Base-by-base conservation (phyloP, 2,113 vertebrate genomes). In the Sinocyclocheilus anshuiensis region DNA sequence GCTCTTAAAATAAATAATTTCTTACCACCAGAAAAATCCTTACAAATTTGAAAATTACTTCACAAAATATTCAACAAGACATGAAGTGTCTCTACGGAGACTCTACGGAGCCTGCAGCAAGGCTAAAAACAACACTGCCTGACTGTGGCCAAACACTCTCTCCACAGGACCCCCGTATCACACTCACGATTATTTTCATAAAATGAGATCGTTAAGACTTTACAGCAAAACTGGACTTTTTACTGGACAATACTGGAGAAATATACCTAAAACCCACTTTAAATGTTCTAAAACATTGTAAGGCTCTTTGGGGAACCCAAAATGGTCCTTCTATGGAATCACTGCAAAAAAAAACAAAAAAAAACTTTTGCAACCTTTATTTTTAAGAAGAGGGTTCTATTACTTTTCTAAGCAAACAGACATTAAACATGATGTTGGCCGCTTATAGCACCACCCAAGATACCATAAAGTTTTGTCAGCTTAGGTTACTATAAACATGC, bases 91-190 rank as follows among this genome's bases (percentile, higher is more conserved):
- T n/a, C n/a, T n/a, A n/a, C n/a, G n/a, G n/a, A n/a, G 88, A 89
- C 88, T 79, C 29, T 6, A 76, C 26, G 88, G 88, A 83, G 88
- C 86, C 88, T 85, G 61, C 63, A 69, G 29, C 42, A 81, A 69
- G 74, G 77, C 79, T 83, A 83, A 83, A 89, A 85, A 79, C 83
- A 71, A 87, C 33, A n/a, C 59, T 61, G 20, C 39, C n/a, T 65
- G 50, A 57, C 79, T 59, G 2, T 55, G 69, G 50, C 72, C 53
- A 59, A 67, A 77, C 82, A 50, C 85, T 81, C 74, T 85, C 42
- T 89, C 71, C 53, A 69, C 77, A 36, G 39, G 69, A 45, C 8
- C 67, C 29, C 36, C 16, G 18, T 84, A 76, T 80, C 71, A 22
- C 29, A 74, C 61, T 48, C 36, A 20, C 0, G 6, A 48, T 29